Base-by-base conservation (phyloP, 2,113 vertebrate species). In the Struthidea cinerea region DNA sequence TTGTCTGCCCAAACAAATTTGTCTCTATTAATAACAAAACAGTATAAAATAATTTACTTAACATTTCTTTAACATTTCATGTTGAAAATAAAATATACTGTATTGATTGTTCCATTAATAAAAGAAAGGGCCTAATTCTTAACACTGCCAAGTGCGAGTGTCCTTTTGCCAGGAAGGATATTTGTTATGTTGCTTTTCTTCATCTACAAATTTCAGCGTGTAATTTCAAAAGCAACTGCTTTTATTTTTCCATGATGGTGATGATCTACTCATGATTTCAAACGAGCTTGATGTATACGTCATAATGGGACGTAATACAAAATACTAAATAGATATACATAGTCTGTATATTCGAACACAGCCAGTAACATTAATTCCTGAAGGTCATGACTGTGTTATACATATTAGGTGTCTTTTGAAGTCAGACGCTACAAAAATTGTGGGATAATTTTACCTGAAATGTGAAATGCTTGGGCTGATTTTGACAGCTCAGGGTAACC, bases 81-180 rank as follows among this genome's bases (percentile, higher is more conserved):
- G 46, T 78, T 74, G 83, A 47, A 79, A 90, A 35, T 56, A 59
- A 68, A 79, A 59, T 23, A 23, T 11, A 23, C 3, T 57, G 6
- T n/a, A 61, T 76, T 53, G 55, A 65, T 80, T 8, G 3, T 56
- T 53, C 9, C 18, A 44, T 86, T 84, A 76, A 26, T 52, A 67
- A 57, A 84, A 73, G 56, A 76, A 26, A 68, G 15, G 18, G 13
- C 1, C 28, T 64, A 28, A 24, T 65, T 68, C 63, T 60, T 82
- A 63, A 42, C 22, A 4, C 10, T 47, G 55, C 32, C 27, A 42
- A n/a, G 23, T 28, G 7, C 0, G 0, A 71, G 11, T 42, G 15
- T 64, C 50, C 41, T 73, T 92, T 92, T 84, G 41, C 13, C 15
- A 37, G 23, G 53, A 74, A 30, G 9, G 41, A 10, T 70, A 32